Conservation (phyloP, 2,888 invertebrate genomes). For the Pseudanteris insignis region DNA sequence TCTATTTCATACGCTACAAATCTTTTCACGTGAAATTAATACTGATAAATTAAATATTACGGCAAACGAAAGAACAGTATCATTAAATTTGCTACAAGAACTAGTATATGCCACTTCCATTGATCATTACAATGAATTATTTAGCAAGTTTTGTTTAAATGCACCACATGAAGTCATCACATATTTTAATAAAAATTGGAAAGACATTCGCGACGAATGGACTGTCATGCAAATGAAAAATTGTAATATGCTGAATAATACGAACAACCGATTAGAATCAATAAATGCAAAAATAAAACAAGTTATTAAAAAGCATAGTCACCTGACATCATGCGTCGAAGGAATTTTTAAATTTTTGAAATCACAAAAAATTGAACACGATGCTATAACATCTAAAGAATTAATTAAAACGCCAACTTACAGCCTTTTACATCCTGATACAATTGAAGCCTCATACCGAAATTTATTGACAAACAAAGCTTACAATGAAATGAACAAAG, state of each 20-base stretch:
- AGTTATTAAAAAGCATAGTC: slow-evolving; percentile 2
- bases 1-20: slow-evolving; percentile 6
- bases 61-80: not conserved
- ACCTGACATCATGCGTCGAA: not conserved
- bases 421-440: not conserved
- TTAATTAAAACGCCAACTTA: not conserved
- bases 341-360: slow-evolving; percentile 10
- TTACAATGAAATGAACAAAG: not conserved
- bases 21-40: slow-evolving; percentile 7
- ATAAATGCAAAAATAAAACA: slow-evolving; percentile 19
- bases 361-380: slow-evolving; percentile 10
- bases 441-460: slow-evolving; percentile 1
- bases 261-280: slow-evolving; percentile 15
- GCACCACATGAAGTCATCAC: slow-evolving; percentile 1
- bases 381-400: slow-evolving; percentile 1
- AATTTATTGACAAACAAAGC: slow-evolving; percentile 3
- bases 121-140: not conserved
- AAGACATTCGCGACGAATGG: slow-evolving; percentile 8
- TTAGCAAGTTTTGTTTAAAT: not conserved
- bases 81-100: not conserved
- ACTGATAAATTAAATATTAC: not conserved
- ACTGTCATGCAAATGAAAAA: not conserved
- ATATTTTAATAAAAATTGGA: slow-evolving; percentile 21
- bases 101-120: not conserved
- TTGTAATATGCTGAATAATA: slow-evolving; percentile 8